Conservation (phyloP, 2,113 vertebrate genomes). For the Hiodon tergisus region DNA sequence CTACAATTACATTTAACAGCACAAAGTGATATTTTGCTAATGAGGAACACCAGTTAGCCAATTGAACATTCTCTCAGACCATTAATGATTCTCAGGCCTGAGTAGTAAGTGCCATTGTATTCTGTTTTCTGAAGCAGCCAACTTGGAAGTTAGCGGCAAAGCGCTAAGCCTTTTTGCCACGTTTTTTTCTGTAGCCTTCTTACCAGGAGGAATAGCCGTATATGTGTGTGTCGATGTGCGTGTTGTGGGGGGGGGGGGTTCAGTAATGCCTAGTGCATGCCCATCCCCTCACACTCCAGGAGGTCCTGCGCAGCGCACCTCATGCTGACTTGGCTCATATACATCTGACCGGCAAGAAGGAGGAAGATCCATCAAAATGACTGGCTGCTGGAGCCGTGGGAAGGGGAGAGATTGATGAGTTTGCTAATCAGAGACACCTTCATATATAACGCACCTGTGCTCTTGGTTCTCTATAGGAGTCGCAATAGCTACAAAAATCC, state of each 20-base stretch:
- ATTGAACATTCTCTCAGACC: too few species aligned
- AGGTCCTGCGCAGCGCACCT: not conserved
- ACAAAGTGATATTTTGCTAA: too few species aligned
- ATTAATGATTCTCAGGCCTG: too few species aligned
- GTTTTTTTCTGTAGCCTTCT: too few species aligned
- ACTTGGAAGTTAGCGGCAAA: too few species aligned
- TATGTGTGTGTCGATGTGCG: too few species aligned
- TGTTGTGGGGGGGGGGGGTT: not conserved
- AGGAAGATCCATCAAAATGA: constrained; percentile 8
- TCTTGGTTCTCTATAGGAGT: not conserved
- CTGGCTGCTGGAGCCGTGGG: not conserved
- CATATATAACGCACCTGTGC: not conserved
- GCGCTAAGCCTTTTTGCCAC: too few species aligned
- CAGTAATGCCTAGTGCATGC: not conserved
- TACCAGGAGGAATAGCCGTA: too few species aligned
- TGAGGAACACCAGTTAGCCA: too few species aligned
- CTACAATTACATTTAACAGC: too few species aligned
- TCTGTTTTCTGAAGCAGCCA: too few species aligned
- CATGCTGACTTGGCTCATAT: not conserved
- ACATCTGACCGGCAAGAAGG: not conserved
- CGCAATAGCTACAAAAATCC: not conserved
- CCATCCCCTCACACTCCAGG: not conserved
- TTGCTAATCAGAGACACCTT: not conserved
- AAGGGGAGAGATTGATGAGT: not conserved
- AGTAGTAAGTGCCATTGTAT: too few species aligned